Evolutionary conservation across 1,140 invertebrate species (phyloP).

Genomic region (Drosophila truncata): DNA sequence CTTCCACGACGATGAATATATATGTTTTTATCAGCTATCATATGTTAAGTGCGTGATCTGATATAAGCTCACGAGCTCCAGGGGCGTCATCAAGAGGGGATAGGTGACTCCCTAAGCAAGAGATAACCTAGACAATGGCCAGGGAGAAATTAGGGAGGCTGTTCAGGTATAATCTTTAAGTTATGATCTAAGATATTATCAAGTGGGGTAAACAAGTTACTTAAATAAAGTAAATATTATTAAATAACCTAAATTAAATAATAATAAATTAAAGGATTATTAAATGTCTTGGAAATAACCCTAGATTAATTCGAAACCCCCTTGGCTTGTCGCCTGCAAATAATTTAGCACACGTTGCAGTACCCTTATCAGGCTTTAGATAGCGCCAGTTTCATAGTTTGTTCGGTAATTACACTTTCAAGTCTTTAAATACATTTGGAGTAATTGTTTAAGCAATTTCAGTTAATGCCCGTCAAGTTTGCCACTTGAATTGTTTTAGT

Average conservation of each 20-base stretch:
- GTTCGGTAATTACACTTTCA: slow-evolving; percentile 41
- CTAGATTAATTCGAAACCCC: not conserved
- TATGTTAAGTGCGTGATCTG: slow-evolving; percentile 39
- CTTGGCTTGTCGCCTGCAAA: not conserved
- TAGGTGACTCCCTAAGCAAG: not conserved
- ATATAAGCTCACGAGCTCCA: slow-evolving; percentile 25
- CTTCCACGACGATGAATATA: not conserved
- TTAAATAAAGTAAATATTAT: not conserved
- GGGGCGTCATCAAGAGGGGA: slow-evolving; percentile 1
- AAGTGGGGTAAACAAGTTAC: not conserved
- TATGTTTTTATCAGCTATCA: slow-evolving; percentile 47
- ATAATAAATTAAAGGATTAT: not conserved
- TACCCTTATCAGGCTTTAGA: slow-evolving; percentile 40
- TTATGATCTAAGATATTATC: not conserved
- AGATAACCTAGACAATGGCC: not conserved
- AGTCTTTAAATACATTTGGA: slow-evolving; percentile 46
- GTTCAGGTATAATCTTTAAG: not conserved
- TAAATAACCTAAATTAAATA: not conserved
- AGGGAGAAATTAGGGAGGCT: not conserved
- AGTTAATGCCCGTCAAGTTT: slow-evolving; percentile 31
- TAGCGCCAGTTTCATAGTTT: slow-evolving; percentile 48
- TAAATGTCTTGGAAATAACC: not conserved
- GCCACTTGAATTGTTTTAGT: slow-evolving; percentile 15
- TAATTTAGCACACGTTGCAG: slow-evolving; percentile 17
- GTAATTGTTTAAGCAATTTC: slow-evolving; percentile 48